Percentiles rank a stretch among this genome's conserved stretches.
Conservation (phyloP, 2,888 invertebrate species). For the Zootermopsis nevadensis region DNA sequence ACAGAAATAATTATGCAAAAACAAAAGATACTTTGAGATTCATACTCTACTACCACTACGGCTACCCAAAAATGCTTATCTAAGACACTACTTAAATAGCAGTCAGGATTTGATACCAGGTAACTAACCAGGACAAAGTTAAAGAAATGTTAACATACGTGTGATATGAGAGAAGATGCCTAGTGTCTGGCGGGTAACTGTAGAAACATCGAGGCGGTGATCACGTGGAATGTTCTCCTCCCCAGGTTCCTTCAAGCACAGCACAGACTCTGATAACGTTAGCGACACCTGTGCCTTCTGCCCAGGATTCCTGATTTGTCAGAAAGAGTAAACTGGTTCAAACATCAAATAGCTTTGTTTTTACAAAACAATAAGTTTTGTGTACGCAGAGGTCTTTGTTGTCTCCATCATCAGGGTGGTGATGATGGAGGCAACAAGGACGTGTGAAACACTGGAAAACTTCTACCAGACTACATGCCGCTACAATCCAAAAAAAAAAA, state of each 20-base stretch:
- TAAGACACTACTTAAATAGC: no score
- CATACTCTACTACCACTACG: no score
- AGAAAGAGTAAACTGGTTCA: neutral
- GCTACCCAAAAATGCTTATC: no score
- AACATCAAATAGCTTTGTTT: neutral
- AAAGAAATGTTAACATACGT: conserved; percentile 65
- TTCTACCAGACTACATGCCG: no score
- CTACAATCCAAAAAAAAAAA: no score
- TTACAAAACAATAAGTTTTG: no score
- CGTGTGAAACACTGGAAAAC: no score
- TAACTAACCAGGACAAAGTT: neutral
- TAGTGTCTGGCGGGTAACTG: conserved; percentile 89
- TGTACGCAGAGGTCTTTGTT: no score
- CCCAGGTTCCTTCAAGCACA: conserved; percentile 80
- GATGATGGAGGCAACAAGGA: no score
- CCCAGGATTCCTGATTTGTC: conserved; percentile 70
- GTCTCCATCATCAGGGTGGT: no score
- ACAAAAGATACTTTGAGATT: no score
- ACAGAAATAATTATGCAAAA: no score
- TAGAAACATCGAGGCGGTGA: conserved; percentile 90
- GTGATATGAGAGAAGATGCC: conserved; percentile 91
- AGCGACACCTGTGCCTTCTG: conserved; percentile 90
- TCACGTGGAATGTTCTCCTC: conserved; percentile 90
- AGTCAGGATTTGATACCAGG: neutral
- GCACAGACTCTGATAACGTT: conserved; percentile 82